These are phyloP conservation scores for Dendrolimus punctatus DNA, from an alignment of 1,140 invertebrate genomes.

Conservation along the genomic window DNA sequence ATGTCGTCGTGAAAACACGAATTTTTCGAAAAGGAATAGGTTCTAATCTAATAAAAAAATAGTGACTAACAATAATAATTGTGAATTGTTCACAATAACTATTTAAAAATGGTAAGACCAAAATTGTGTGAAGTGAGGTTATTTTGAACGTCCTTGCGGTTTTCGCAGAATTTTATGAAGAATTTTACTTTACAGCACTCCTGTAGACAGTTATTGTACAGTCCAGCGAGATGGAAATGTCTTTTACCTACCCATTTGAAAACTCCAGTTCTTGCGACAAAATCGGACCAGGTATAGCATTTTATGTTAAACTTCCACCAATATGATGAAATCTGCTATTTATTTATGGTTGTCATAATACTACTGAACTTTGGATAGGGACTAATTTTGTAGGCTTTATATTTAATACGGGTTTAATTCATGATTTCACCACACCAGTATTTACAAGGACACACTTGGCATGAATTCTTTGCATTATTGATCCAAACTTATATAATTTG, in stretches of 20 bases:
- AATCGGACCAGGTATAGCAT: conserved; percentile 45
- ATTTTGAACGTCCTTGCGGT: conserved; percentile 28
- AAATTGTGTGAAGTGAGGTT: conserved; percentile 32
- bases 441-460: no score
- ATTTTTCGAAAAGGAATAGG: conserved; percentile 11
- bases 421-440: no score
- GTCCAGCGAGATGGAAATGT: conserved; percentile 57
- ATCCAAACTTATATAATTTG: no score
- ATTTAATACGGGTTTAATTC: no score
- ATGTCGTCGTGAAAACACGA: conserved; percentile 25
- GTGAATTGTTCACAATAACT: conserved; percentile 12
- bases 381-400: no score
- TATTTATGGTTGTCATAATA: no score
- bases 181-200: conserved; percentile 51
- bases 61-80: conserved; percentile 10
- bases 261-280: conserved; percentile 27
- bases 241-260: conserved; percentile 44
- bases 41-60: conserved; percentile 19
- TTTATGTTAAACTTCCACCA: neutral
- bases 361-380: no score
- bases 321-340: neutral
- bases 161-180: conserved; percentile 14
- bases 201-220: conserved; percentile 56
- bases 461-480: no score
- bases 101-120: conserved; percentile 27